Conservation (phyloP, 2,888 invertebrate genomes). For the Caenorhabditis afra region DNA sequence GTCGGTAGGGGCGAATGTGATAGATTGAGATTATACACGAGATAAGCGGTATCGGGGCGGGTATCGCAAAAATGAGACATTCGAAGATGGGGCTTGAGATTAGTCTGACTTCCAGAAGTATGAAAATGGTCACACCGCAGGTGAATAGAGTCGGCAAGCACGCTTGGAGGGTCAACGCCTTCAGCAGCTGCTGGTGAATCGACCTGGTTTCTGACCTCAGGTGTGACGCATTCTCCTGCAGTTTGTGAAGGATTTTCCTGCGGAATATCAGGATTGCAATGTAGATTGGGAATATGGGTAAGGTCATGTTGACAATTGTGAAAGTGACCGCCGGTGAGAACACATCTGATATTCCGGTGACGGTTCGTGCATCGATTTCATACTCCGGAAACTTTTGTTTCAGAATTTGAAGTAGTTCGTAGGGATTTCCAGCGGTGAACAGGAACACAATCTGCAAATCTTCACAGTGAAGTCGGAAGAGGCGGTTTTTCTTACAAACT, state of each 20-base stretch:
- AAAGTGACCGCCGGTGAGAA: constrained; percentile 29
- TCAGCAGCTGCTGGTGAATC: constrained; percentile 49
- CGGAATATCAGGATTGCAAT: constrained; percentile 33
- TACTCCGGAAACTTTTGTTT: constrained; percentile 33
- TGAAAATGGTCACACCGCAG: constrained; percentile 33
- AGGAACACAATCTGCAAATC: constrained; percentile 22
- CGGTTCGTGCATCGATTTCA: constrained; percentile 16
- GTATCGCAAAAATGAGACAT: constrained; percentile 38
- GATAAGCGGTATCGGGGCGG: constrained; percentile 45
- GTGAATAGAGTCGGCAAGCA: constrained; percentile 40
- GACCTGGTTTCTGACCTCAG: constrained; percentile 37
- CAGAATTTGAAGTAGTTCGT: constrained; percentile 10
- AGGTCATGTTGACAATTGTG: constrained; percentile 35
- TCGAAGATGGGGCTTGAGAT: constrained; percentile 23
- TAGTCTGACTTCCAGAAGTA: constrained; percentile 14
- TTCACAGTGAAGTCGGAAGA: no score
- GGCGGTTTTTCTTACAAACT: constrained; percentile 14
- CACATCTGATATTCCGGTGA: constrained; percentile 39
- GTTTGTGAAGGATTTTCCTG: constrained; percentile 25
- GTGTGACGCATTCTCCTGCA: constrained; percentile 20
- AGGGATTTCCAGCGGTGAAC: constrained; percentile 34
- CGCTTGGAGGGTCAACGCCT: constrained; percentile 46
- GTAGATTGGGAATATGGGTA: constrained; percentile 48
- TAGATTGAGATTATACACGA: constrained; percentile 41
- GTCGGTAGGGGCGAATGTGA: constrained; percentile 52